Conservation (phyloP, 1,140 invertebrate genomes). For the Drosophila suzukii region DNA sequence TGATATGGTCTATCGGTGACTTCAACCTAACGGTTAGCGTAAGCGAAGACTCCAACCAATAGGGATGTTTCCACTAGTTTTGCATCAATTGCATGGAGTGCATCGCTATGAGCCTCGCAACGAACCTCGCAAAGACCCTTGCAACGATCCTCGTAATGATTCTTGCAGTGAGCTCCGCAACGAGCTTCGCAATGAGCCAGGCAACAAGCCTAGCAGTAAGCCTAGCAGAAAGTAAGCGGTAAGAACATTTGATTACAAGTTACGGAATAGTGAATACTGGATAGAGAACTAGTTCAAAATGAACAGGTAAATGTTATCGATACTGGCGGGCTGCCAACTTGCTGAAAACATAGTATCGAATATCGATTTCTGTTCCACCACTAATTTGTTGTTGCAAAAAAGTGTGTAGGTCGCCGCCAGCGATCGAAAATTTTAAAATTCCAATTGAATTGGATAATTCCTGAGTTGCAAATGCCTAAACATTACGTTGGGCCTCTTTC, state of each 20-base stretch:
- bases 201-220: too few species aligned
- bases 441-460: constrained; percentile 12
- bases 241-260: too few species aligned
- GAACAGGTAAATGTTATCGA: neutral
- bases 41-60: neutral
- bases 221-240: too few species aligned
- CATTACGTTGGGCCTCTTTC: neutral
- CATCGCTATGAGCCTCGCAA: too few species aligned
- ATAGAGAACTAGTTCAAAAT: too few species aligned
- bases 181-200: too few species aligned
- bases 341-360: neutral
- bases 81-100: too few species aligned
- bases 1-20: neutral
- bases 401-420: constrained; percentile 32
- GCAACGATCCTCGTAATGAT: too few species aligned
- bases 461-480: neutral
- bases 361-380: neutral
- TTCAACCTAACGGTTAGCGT: neutral
- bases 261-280: too few species aligned
- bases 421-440: constrained; percentile 27
- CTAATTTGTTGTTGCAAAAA: constrained; percentile 26
- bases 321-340: neutral
- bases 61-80: neutral
- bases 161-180: too few species aligned
- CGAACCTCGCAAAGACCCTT: too few species aligned